phyloP scores from a whole-genome alignment of 2,797 vertebrate species.

The Hoplostethus atlanticus region DNA sequence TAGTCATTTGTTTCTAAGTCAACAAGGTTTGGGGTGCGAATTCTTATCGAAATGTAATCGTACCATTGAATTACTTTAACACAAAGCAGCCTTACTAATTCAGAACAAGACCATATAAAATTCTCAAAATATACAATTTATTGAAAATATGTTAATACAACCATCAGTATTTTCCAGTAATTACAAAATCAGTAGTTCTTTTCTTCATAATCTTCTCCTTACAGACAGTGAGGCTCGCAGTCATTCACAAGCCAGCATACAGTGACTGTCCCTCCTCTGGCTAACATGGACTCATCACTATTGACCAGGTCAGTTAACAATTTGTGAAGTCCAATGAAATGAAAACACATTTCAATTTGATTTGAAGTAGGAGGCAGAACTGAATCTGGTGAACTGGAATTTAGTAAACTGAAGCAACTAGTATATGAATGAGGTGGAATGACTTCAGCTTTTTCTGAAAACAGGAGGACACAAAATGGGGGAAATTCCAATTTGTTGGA shows the following conservation, averaged over 20 bases:
- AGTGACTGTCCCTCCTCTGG: conserved; percentile 35
- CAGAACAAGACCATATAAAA: conserved; percentile 56
- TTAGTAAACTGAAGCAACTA: neutral
- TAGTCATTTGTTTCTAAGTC: neutral
- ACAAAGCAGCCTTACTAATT: conserved; percentile 20
- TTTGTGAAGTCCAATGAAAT: conserved; percentile 5
- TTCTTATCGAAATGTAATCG: neutral
- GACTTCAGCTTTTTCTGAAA: neutral
- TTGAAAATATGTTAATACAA: conserved; percentile 87
- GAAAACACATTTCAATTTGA: conserved; percentile 1
- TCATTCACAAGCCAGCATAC: conserved; percentile 56
- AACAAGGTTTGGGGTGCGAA: neutral
- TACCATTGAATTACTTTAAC: neutral
- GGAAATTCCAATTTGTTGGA: conserved; percentile 13
- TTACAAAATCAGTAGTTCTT: conserved; percentile 87
- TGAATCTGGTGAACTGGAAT: neutral
- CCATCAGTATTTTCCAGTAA: conserved; percentile 84
- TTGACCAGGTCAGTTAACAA: conserved; percentile 26
- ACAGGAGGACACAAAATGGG: conserved; percentile 14
- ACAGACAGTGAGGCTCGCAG: conserved; percentile 56
- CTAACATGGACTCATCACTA: conserved; percentile 4
- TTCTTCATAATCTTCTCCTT: conserved; percentile 52
- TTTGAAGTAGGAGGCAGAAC: conserved; percentile 14
- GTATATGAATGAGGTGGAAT: neutral
- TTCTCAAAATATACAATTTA: conserved; percentile 89